Percentiles rank a stretch among this genome's conserved stretches.
phyloP scores from a whole-genome alignment of 2,888 invertebrate species.

The Disparrhopalites patrizii region DNA sequence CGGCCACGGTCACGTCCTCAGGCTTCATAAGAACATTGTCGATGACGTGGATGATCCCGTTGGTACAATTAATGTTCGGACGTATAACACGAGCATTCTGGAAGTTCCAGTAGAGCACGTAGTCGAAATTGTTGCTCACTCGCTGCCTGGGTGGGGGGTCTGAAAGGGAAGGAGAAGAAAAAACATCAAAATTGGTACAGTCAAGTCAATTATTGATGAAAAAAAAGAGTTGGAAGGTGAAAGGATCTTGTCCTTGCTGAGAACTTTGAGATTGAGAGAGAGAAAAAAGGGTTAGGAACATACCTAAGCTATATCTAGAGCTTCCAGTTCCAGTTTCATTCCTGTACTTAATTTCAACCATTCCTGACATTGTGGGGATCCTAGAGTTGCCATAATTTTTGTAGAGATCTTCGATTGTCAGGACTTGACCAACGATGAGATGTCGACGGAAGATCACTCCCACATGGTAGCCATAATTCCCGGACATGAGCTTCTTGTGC shows the following conservation, averaged over 20 bases:
- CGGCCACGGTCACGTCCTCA: conserved; percentile 68
- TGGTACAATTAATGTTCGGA: conserved; percentile 91
- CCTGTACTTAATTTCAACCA: conserved; percentile 38
- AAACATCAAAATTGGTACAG: too few species aligned
- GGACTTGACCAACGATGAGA: conserved; percentile 75
- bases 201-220: too few species aligned
- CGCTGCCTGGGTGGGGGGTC: conserved; percentile 12
- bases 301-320: neutral
- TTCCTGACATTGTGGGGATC: conserved; percentile 42
- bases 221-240: too few species aligned
- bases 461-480: conserved; percentile 74
- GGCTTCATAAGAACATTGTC: conserved; percentile 79
- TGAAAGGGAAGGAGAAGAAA: neutral
- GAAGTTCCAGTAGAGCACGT: conserved; percentile 79
- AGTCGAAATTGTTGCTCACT: conserved; percentile 55
- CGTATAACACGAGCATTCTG: conserved; percentile 78
- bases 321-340: conserved; percentile 31
- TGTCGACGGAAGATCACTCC: conserved; percentile 81
- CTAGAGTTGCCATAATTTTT: conserved; percentile 54
- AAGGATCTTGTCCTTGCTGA: too few species aligned
- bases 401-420: conserved; percentile 74
- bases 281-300: too few species aligned
- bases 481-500: conserved; percentile 77
- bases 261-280: too few species aligned
- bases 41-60: conserved; percentile 92